A percentile compares a stretch with the other conserved stretches of the same genome.
Evolutionary conservation across 92 coral and sea anemone species (phyloP).

Genomic region (Zoanthus solanderi): DNA sequence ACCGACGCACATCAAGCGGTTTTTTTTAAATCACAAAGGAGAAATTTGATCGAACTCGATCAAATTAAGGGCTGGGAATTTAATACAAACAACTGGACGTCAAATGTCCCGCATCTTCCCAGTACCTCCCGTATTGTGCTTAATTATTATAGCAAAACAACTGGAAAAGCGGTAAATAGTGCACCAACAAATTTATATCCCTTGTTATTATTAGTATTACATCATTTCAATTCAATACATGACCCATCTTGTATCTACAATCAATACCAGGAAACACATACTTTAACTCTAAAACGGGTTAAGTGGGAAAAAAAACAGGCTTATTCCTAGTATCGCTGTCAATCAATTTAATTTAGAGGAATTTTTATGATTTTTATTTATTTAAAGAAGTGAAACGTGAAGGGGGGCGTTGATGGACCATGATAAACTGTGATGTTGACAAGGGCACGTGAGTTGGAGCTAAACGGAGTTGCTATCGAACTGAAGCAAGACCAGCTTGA

Average conservation of each 20-base stretch:
- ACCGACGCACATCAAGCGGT: too few species aligned
- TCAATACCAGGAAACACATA: not conserved
- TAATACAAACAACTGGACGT: too few species aligned
- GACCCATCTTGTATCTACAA: not conserved
- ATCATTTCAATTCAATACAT: not conserved
- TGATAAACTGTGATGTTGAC: not conserved
- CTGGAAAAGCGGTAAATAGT: not conserved
- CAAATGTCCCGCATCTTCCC: too few species aligned
- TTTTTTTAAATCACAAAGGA: too few species aligned
- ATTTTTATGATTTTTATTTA: not conserved
- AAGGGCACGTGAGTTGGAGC: not conserved
- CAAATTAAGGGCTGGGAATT: too few species aligned
- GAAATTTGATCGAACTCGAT: too few species aligned
- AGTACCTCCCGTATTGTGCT: too few species aligned
- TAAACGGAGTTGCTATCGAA: not conserved
- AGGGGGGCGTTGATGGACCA: not conserved
- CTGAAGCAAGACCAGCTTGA: conserved; percentile 34
- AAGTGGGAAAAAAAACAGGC: not conserved
- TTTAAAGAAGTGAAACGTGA: not conserved
- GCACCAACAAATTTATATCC: not conserved
- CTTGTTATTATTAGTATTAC: not conserved
- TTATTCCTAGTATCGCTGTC: not conserved
- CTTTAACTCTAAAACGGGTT: not conserved
- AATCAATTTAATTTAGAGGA: not conserved
- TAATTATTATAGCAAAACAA: not conserved